These are phyloP conservation scores for Centropyge bicolor DNA, from an alignment of 2,797 vertebrate genomes.

Conservation along the genomic window DNA sequence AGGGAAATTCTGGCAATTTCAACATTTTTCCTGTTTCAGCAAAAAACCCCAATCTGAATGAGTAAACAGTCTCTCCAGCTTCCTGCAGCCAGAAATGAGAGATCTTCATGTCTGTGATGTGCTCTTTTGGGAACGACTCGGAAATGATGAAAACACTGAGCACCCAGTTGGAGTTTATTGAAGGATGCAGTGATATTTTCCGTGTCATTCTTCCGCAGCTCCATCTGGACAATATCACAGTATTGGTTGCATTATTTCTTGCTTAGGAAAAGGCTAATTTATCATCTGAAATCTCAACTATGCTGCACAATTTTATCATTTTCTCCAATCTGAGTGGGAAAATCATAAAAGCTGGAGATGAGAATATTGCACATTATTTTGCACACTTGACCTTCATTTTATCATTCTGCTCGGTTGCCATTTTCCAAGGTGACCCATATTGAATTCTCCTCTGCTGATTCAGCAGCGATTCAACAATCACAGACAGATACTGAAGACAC, in stretches of 20 bases:
- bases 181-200: not conserved
- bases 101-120: slow-evolving; percentile 1
- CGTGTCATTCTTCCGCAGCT: not conserved
- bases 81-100: slow-evolving; percentile 12
- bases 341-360: slow-evolving; percentile 3
- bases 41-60: not conserved
- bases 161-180: not conserved
- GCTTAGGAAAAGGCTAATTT: not conserved
- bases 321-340: not conserved
- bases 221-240: not conserved
- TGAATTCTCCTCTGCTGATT: slow-evolving; percentile 31
- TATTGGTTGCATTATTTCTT: not conserved
- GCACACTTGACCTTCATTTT: slow-evolving; percentile 24
- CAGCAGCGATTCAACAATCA: slow-evolving; percentile 22
- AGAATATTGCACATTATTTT: not conserved
- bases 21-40: not conserved
- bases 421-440: slow-evolving; percentile 46
- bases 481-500: slow-evolving; percentile 6
- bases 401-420: slow-evolving; percentile 16
- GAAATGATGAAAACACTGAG: slow-evolving; percentile 5
- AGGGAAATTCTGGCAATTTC: slow-evolving; percentile 11
- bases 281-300: not conserved
- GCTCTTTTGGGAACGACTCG: slow-evolving; percentile 10
- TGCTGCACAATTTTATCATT: not conserved
- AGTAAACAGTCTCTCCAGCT: not conserved